Percentiles rank a stretch among this genome's conserved stretches.
Conservation (phyloP, 2,797 vertebrate species). For the Botia kubotai region DNA sequence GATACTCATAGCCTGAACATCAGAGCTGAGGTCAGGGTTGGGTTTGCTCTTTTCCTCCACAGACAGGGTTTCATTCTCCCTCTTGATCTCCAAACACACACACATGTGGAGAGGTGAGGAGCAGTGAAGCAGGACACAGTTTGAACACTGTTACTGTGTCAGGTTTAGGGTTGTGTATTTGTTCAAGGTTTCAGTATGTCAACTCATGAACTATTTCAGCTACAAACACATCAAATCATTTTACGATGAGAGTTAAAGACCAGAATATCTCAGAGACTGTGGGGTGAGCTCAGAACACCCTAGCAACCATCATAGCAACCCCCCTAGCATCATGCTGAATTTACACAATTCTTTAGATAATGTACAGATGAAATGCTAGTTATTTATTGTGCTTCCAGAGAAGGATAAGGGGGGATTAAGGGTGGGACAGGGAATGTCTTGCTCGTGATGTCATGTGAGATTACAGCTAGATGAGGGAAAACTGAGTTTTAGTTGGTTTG, state of each 20-base stretch:
- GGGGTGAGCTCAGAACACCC: too few relatives aligned
- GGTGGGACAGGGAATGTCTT: slow-evolving; percentile 30
- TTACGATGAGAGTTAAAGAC: too few relatives aligned
- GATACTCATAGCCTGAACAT: slow-evolving; percentile 5
- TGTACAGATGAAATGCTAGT: neutral
- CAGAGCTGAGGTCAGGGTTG: slow-evolving; percentile 2
- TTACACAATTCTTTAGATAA: neutral
- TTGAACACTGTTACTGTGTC: too few relatives aligned
- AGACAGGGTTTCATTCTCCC: slow-evolving; percentile 51
- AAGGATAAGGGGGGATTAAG: neutral
- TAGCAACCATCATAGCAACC: neutral
- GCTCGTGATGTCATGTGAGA: slow-evolving; percentile 46
- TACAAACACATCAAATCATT: too few relatives aligned
- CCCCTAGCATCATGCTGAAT: neutral
- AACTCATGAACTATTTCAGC: too few relatives aligned
- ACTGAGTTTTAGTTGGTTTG: slow-evolving; percentile 10
- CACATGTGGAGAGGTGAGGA: slow-evolving; percentile 8
- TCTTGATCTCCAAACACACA: neutral
- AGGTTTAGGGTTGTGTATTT: too few relatives aligned
- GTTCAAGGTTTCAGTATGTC: too few relatives aligned
- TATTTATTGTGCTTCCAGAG: neutral
- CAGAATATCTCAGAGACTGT: too few relatives aligned
- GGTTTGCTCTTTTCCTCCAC: slow-evolving; percentile 29
- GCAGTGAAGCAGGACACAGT: neutral
- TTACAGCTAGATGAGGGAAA: slow-evolving; percentile 34